Conservation (phyloP, 2,113 vertebrate species). For the Haliaeetus leucogaster region DNA sequence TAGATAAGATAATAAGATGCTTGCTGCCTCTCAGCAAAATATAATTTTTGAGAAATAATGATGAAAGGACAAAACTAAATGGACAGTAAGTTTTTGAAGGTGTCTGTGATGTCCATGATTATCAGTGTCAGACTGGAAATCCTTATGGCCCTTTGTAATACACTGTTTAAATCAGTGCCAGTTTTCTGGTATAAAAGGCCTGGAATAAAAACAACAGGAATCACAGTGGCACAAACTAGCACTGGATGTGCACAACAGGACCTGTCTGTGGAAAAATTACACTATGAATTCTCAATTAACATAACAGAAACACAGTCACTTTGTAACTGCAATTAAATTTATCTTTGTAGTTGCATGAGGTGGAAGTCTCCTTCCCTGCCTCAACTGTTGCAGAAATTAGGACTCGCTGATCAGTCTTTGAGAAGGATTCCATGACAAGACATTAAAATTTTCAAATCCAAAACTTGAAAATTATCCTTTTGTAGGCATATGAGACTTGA, state of each 20-base stretch:
- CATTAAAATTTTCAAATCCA: background rate
- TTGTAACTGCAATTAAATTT: background rate
- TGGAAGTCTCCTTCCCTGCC: background rate
- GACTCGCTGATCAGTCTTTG: background rate
- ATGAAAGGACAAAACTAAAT: background rate
- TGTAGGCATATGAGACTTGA: background rate
- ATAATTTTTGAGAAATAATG: background rate
- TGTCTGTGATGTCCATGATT: accelerated
- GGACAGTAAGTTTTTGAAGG: background rate
- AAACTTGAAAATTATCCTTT: background rate
- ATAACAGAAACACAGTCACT: background rate
- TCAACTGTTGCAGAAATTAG: background rate
- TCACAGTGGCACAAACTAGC: background rate
- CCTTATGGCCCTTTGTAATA: background rate
- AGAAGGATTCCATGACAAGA: background rate
- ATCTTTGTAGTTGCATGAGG: background rate
- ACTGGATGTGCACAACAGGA: background rate
- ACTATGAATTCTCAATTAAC: background rate
- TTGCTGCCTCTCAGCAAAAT: background rate
- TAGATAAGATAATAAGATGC: background rate
- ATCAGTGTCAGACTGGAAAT: background rate
- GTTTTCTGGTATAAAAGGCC: background rate
- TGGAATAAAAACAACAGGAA: background rate
- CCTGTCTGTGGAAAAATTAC: background rate
- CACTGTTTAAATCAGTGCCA: background rate